phyloP scores from a whole-genome alignment of 1,140 invertebrate species.

The Eumaeus atala region DNA sequence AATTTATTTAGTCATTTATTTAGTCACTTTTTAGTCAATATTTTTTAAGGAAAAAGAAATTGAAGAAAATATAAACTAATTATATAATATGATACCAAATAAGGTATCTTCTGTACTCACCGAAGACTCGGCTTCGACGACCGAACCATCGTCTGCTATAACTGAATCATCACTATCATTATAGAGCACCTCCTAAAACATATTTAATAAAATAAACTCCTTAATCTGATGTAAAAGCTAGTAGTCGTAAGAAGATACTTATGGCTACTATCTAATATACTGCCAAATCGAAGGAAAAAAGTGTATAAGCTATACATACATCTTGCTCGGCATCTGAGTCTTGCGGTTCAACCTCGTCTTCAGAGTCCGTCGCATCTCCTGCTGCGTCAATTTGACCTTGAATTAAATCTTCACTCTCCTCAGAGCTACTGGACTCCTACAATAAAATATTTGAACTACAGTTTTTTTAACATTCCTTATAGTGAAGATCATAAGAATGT shows the following conservation, averaged over 20 bases:
- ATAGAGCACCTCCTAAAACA: constrained; percentile 50
- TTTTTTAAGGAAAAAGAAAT: no score
- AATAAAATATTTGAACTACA: constrained; percentile 6
- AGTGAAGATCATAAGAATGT: no score
- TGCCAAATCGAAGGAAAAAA: no score
- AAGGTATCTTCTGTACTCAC: constrained; percentile 17
- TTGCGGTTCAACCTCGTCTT: constrained; percentile 33
- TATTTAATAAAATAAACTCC: neutral
- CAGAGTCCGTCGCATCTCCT: constrained; percentile 49
- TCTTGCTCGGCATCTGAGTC: constrained; percentile 50
- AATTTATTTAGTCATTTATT: no score
- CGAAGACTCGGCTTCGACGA: constrained; percentile 24
- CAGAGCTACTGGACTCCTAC: constrained; percentile 24
- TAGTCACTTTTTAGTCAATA: no score
- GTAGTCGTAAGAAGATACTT: no score
- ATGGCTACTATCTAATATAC: no score
- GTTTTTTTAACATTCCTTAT: no score
- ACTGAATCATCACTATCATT: constrained; percentile 47
- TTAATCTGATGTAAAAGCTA: no score
- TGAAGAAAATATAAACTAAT: no score
- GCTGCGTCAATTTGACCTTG: constrained; percentile 35
- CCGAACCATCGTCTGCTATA: constrained; percentile 33
- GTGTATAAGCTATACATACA: constrained; percentile 29
- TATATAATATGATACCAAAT: no score
- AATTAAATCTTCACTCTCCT: constrained; percentile 39